These are phyloP conservation scores for Cinara cedri DNA, from an alignment of 2,888 invertebrate species.

Conservation along the genomic window DNA sequence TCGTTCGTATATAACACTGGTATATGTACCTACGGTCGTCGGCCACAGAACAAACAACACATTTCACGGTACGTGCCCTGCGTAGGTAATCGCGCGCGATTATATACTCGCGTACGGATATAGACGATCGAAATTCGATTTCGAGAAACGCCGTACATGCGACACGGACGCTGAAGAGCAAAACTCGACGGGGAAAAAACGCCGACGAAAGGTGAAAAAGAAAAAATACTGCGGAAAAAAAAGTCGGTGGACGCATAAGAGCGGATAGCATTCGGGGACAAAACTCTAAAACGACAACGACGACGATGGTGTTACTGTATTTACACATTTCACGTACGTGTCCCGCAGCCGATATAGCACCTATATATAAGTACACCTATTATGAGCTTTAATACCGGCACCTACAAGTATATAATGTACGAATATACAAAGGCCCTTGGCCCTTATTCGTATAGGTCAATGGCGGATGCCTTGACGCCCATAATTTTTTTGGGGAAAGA, in stretches of 20 bases:
- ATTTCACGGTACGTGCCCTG: not conserved
- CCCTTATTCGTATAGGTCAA: no score
- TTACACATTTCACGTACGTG: conserved; percentile 25
- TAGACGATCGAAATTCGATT: conserved; percentile 21
- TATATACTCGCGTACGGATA: not conserved
- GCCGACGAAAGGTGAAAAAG: not conserved
- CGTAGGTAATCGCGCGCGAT: not conserved
- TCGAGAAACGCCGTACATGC: not conserved
- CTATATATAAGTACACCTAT: not conserved
- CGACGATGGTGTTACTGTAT: not conserved
- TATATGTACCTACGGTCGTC: no score
- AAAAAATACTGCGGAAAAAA: not conserved
- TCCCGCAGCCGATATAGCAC: not conserved
- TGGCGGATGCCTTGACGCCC: no score
- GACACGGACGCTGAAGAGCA: no score
- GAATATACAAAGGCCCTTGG: no score
- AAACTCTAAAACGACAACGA: not conserved
- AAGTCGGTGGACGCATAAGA: not conserved
- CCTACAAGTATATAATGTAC: no score
- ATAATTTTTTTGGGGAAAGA: not conserved
- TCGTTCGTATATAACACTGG: no score
- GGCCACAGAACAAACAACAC: not conserved
- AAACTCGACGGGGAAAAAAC: no score
- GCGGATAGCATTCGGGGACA: not conserved
- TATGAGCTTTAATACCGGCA: no score